Percentiles rank a stretch among this genome's conserved stretches.
Conservation (phyloP, 1,140 invertebrate genomes). For the Pseudomyrmex cubaensis region DNA sequence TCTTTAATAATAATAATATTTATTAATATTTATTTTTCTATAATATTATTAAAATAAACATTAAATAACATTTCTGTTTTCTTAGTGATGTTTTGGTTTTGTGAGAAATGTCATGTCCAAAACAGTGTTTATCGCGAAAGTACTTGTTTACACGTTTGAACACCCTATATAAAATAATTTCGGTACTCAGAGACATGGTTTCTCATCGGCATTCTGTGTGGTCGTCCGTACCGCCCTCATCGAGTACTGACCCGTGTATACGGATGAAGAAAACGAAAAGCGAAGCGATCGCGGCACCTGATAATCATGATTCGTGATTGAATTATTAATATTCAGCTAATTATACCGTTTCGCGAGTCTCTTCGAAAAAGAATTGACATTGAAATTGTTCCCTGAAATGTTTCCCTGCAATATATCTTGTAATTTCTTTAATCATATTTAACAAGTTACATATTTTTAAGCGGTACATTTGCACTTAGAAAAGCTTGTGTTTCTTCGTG, state of each 20-base stretch:
- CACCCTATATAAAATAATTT: constrained; percentile 74
- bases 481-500: too few species aligned
- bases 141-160: constrained; percentile 45
- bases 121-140: neutral
- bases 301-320: constrained; percentile 78
- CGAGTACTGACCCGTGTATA: constrained; percentile 55
- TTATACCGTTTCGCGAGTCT: constrained; percentile 72
- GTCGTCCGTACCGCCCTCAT: constrained; percentile 73
- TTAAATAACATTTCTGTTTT: too few species aligned
- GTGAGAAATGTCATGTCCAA: neutral
- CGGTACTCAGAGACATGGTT: constrained; percentile 67
- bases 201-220: constrained; percentile 74
- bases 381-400: constrained; percentile 15
- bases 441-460: too few species aligned
- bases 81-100: neutral
- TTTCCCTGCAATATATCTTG: neutral
- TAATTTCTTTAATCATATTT: too few species aligned
- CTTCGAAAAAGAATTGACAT: constrained; percentile 6
- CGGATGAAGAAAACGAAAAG: constrained; percentile 54
- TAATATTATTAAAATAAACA: too few species aligned
- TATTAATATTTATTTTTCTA: too few species aligned
- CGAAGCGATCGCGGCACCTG: constrained; percentile 72
- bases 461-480: too few species aligned
- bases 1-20: too few species aligned
- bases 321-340: constrained; percentile 81